A percentile compares a stretch with the other conserved stretches of the same genome.
Conservation (phyloP, 2,888 invertebrate genomes). For the Melieria picta region DNA sequence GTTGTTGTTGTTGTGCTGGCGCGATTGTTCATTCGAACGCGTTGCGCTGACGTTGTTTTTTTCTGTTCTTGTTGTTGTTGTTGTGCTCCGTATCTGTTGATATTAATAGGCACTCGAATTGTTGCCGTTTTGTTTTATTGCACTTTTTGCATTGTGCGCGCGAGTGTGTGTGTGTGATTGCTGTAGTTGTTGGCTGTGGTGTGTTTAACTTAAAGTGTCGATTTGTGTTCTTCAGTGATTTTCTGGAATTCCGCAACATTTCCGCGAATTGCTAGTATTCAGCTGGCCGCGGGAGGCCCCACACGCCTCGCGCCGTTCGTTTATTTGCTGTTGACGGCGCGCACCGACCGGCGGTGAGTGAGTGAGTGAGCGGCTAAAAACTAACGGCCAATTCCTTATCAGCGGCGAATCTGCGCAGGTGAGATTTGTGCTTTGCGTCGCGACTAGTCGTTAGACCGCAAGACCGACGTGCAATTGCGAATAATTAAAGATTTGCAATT, state of each 20-base stretch:
- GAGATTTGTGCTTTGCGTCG: background rate
- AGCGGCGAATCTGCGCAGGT: background rate
- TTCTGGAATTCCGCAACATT: constrained; percentile 53
- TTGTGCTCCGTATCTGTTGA: constrained; percentile 17
- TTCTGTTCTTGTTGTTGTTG: constrained; percentile 1
- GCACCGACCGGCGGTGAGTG: background rate
- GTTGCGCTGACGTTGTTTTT: background rate
- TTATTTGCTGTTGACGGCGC: background rate
- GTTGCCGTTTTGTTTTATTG: background rate
- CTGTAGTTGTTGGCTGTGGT: constrained; percentile 6
- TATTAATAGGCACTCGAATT: constrained; percentile 15
- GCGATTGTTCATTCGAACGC: too few species aligned
- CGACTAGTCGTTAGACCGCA: too few species aligned
- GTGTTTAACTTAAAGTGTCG: background rate
- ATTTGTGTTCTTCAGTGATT: background rate
- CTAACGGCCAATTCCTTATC: background rate
- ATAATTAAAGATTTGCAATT: too few species aligned
- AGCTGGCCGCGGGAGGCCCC: constrained; percentile 19
- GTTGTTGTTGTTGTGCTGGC: too few species aligned
- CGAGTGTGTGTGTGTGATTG: constrained; percentile 25
- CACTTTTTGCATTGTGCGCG: constrained; percentile 16
- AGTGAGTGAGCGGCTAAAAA: background rate
- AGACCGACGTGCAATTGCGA: too few species aligned
- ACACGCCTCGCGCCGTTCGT: background rate
- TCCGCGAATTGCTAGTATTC: constrained; percentile 50